Evolutionary conservation across 2,797 vertebrate species (phyloP).

Genomic region (Brachyrhaphis roseni): DNA sequence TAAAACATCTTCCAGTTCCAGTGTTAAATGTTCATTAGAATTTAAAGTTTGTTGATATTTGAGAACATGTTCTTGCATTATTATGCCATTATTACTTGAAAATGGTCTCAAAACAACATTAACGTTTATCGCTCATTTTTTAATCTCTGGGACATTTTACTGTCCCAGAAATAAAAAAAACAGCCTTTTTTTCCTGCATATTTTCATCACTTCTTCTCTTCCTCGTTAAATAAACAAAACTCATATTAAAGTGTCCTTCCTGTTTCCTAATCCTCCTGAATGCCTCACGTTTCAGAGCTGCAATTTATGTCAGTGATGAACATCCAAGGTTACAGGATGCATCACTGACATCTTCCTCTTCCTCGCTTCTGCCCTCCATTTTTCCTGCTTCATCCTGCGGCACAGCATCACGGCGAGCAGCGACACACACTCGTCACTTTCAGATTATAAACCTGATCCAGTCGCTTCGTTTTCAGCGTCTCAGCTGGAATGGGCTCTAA

Average conservation of each 20-base stretch:
- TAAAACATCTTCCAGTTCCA: no score
- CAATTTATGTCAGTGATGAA: conserved; percentile 9
- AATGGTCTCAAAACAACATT: no score
- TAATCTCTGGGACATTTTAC: no score
- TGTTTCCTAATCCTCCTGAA: not conserved
- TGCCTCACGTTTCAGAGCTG: not conserved
- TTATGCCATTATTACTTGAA: no score
- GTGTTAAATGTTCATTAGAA: no score
- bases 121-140: no score
- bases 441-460: not conserved
- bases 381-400: conserved; percentile 32
- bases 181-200: not conserved
- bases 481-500: not conserved
- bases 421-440: not conserved
- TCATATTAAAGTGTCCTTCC: not conserved
- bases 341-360: conserved; percentile 17
- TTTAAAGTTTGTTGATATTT: no score
- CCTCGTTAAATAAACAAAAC: not conserved
- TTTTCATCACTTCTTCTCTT: not conserved
- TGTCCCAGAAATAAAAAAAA: not conserved
- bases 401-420: no score
- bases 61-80: no score
- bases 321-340: conserved; percentile 52
- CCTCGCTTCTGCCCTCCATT: conserved; percentile 10
- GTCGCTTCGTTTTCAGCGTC: not conserved